These are phyloP conservation scores for Cancer borealis DNA, from an alignment of 2,888 invertebrate species.

Conservation along the genomic window DNA sequence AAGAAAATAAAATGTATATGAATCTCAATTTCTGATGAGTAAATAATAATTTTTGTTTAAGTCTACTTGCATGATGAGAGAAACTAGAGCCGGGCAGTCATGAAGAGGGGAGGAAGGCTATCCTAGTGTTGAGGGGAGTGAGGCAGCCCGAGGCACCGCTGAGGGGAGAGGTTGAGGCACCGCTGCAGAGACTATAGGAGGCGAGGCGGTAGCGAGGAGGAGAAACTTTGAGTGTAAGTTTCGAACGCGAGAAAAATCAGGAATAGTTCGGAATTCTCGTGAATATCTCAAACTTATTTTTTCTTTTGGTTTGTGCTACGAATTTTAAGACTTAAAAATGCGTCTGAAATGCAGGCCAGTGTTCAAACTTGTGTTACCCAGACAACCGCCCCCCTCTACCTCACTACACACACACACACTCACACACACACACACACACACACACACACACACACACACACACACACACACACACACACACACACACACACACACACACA, in stretches of 20 bases:
- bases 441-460: constrained; percentile 1
- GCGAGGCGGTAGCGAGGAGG: not conserved
- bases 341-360: not conserved
- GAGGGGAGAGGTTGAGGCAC: not conserved
- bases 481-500: too few relatives aligned
- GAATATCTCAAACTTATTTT: not conserved
- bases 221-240: not conserved
- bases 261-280: not conserved
- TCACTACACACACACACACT: not conserved
- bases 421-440: constrained; percentile 35
- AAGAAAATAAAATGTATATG: too few relatives aligned
- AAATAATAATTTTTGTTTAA: too few relatives aligned
- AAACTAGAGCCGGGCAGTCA: too few relatives aligned
- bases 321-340: not conserved
- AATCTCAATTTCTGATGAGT: too few relatives aligned
- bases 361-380: not conserved
- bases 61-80: too few relatives aligned
- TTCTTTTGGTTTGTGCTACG: not conserved
- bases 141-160: not conserved
- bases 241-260: not conserved
- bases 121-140: not conserved
- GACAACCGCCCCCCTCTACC: not conserved
- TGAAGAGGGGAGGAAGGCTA: not conserved
- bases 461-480: too few relatives aligned
- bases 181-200: too few relatives aligned